Conservation (phyloP, 2,888 invertebrate genomes). For the Mechanitis mazaeus region DNA sequence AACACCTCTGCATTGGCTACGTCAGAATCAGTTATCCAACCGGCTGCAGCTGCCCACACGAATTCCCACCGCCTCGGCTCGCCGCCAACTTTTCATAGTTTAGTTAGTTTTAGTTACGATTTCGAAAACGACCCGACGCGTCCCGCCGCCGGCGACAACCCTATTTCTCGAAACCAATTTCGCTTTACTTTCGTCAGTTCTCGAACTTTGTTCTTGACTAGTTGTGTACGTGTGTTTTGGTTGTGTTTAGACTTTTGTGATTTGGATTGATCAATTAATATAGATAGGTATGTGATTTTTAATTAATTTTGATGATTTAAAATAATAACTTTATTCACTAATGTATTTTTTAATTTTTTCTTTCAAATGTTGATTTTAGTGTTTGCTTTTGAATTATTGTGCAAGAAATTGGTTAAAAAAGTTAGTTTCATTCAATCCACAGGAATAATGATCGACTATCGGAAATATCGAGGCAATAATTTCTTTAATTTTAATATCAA, state of each 20-base stretch:
- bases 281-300: constrained; percentile 39
- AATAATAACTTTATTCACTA: too few species aligned
- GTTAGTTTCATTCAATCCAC: too few species aligned
- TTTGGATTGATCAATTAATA: constrained; percentile 53
- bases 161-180: constrained; percentile 65
- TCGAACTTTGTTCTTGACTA: constrained; percentile 46
- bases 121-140: constrained; percentile 78
- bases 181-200: constrained; percentile 59
- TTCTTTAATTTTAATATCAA: constrained; percentile 1
- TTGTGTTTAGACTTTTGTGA: constrained; percentile 44
- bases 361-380: too few species aligned
- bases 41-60: constrained; percentile 65
- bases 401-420: too few species aligned
- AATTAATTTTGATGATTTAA: constrained; percentile 9
- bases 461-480: background rate
- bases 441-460: background rate
- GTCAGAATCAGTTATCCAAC: constrained; percentile 69
- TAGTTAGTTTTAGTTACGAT: constrained; percentile 78
- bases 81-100: constrained; percentile 73
- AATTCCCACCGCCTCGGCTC: constrained; percentile 71
- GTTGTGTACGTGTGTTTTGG: constrained; percentile 56
- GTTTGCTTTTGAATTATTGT: too few species aligned
- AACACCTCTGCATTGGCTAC: constrained; percentile 72
- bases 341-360: too few species aligned
- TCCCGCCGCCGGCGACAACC: constrained; percentile 73